These are phyloP conservation scores for Conus betulinus DNA, from an alignment of 1,140 invertebrate genomes.

Conservation along the genomic window DNA sequence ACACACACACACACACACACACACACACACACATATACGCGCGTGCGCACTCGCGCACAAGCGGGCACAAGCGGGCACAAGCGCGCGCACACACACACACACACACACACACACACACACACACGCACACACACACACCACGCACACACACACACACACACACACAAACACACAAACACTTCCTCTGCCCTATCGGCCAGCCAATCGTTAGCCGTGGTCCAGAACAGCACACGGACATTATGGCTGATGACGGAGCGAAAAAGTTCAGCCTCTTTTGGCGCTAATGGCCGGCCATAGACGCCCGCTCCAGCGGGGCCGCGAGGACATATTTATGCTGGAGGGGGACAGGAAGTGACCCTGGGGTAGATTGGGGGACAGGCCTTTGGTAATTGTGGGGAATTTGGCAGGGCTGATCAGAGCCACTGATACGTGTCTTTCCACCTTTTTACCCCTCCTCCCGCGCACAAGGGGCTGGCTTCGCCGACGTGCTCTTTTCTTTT, in stretches of 20 bases:
- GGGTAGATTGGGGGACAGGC: not conserved
- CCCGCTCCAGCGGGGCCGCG: not conserved
- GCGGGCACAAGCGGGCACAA: too few relatives aligned
- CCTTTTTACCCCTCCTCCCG: too few relatives aligned
- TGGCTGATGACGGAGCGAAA: slow-evolving; percentile 21
- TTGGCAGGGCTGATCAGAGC: not conserved
- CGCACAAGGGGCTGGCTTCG: too few relatives aligned
- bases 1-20: too few relatives aligned
- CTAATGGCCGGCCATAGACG: slow-evolving; percentile 8
- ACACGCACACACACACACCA: too few relatives aligned
- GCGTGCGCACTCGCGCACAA: too few relatives aligned
- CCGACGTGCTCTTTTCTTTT: too few relatives aligned
- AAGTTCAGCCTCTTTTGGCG: not conserved
- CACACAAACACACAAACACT: too few relatives aligned
- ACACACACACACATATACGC: too few relatives aligned
- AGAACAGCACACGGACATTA: slow-evolving; percentile 16
- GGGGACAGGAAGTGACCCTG: not conserved
- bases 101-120: too few relatives aligned
- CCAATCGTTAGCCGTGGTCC: slow-evolving; percentile 16
- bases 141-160: too few relatives aligned
- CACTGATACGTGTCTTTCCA: not conserved
- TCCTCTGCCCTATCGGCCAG: not conserved
- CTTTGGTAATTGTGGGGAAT: not conserved
- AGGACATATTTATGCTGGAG: slow-evolving; percentile 7
- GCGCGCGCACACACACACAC: too few relatives aligned